Conservation (phyloP, 2,888 invertebrate genomes). For the Trimorus sp. region DNA sequence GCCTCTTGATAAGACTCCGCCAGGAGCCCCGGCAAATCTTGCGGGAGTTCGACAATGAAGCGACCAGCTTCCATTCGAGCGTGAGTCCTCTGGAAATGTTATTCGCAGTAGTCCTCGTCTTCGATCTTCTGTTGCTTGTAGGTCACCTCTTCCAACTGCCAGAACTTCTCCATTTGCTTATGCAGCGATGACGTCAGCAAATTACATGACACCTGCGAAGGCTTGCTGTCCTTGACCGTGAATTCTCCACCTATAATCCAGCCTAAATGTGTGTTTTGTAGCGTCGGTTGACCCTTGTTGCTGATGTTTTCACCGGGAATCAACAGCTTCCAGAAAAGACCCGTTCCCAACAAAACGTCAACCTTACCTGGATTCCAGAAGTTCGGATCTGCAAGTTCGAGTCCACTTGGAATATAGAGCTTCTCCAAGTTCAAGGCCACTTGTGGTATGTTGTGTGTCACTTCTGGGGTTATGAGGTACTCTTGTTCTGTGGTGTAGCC, state of each 20-base stretch:
- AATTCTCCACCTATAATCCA: not conserved
- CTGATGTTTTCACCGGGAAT: not conserved
- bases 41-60: constrained; percentile 23
- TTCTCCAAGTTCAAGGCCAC: not conserved
- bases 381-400: too few species aligned
- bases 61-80: not conserved
- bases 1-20: too few species aligned
- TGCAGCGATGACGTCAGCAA: not conserved
- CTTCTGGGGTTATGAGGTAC: not conserved
- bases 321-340: not conserved
- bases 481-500: not conserved
- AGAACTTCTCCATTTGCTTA: not conserved
- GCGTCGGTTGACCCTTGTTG: not conserved
- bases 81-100: not conserved
- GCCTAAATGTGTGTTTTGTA: not conserved
- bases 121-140: not conserved
- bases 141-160: not conserved
- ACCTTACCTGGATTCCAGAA: too few species aligned
- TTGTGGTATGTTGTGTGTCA: not conserved
- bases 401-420: not conserved
- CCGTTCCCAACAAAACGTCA: not conserved
- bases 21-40: not conserved
- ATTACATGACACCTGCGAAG: not conserved
- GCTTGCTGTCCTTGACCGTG: not conserved
- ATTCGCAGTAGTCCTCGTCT: not conserved